phyloP scores from a whole-genome alignment of 2,888 invertebrate genomes.

The Thymelicus acteon region DNA sequence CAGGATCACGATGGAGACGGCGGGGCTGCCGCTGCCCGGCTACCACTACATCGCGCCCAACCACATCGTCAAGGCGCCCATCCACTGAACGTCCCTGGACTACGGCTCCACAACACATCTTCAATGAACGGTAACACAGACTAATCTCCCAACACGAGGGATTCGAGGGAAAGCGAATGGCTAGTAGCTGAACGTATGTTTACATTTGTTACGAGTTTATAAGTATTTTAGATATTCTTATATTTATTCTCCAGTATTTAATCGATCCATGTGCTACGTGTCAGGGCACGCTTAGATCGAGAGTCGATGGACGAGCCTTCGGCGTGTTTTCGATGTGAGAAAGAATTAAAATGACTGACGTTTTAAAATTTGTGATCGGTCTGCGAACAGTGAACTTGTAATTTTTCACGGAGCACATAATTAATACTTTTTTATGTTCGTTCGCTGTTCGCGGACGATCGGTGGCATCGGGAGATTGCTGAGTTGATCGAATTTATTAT shows the following conservation, averaged over 20 bases:
- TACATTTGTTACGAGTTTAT: slow-evolving; percentile 85
- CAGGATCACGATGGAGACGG: slow-evolving; percentile 98
- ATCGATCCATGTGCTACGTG: slow-evolving; percentile 68
- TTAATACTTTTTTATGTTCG: slow-evolving; percentile 51
- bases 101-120: slow-evolving; percentile 54
- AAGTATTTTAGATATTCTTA: slow-evolving; percentile 90
- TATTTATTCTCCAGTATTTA: slow-evolving; percentile 86
- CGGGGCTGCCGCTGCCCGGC: slow-evolving; percentile 94
- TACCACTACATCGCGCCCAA: slow-evolving; percentile 97
- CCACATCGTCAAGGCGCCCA: slow-evolving; percentile 96
- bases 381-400: slow-evolving; percentile 61
- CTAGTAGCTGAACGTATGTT: slow-evolving; percentile 76
- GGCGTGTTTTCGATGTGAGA: slow-evolving; percentile 49
- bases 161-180: slow-evolving; percentile 60
- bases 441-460: slow-evolving; percentile 65
- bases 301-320: slow-evolving; percentile 49
- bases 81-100: slow-evolving; percentile 86
- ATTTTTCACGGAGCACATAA: slow-evolving; percentile 49
- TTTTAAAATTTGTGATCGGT: slow-evolving; percentile 59
- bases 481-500: slow-evolving; percentile 84
- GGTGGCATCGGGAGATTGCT: slow-evolving; percentile 67
- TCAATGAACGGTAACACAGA: slow-evolving; percentile 70
- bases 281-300: slow-evolving; percentile 53
- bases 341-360: slow-evolving; percentile 69
- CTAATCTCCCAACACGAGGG: slow-evolving; percentile 60